Conservation (phyloP, 2,888 invertebrate genomes). For the Diplolepis rosae region DNA sequence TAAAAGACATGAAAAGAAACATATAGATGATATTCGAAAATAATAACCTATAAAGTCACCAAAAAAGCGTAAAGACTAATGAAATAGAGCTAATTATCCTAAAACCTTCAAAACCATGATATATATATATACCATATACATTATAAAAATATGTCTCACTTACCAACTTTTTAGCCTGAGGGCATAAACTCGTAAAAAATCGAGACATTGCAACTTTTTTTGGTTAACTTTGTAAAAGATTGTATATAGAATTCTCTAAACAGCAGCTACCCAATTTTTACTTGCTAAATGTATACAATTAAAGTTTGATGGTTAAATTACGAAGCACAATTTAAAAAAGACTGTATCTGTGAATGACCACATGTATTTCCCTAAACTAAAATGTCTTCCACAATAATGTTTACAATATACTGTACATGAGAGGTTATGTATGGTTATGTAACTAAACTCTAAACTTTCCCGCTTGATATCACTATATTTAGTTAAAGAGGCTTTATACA, state of each 20-base stretch:
- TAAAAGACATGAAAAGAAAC: too few relatives aligned
- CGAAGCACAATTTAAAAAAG: neutral
- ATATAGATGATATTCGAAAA: too few relatives aligned
- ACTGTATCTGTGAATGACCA: neutral
- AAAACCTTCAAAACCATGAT: too few relatives aligned
- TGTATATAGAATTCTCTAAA: conserved; percentile 5
- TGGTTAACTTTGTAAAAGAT: too few relatives aligned
- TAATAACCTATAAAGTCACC: too few relatives aligned
- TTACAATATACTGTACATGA: neutral
- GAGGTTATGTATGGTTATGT: neutral
- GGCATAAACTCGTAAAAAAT: conserved; percentile 56
- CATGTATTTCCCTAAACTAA: neutral
- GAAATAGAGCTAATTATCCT: too few relatives aligned
- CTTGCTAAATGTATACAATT: neutral
- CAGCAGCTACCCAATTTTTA: conserved; percentile 15
- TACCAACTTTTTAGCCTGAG: conserved; percentile 60
- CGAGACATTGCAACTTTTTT: conserved; percentile 58
- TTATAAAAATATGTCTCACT: conserved; percentile 37
- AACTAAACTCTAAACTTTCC: neutral
- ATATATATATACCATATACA: neutral
- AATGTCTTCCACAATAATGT: neutral
- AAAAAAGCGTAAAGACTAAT: too few relatives aligned
- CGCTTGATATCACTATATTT: neutral
- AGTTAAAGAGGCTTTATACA: neutral
- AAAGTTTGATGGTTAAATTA: conserved; percentile 29